Evolutionary conservation across 2,797 vertebrate genomes (phyloP), one percentile per base, ranked within the genome.

Genomic region (Erpetoichthys calabaricus): DNA sequence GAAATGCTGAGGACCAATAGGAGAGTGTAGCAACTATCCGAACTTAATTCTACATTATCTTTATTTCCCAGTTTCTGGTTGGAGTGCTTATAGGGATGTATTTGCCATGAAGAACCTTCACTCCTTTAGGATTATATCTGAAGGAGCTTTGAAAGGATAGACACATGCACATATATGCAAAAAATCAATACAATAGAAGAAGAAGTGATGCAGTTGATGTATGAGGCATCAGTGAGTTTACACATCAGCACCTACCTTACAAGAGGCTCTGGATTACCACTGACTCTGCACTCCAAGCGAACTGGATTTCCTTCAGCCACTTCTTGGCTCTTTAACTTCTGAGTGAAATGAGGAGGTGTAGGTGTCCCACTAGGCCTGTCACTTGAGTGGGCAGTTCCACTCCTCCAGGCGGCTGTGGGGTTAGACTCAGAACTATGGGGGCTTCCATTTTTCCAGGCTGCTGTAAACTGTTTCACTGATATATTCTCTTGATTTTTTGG

Each of bases 281-380:
- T 65, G 56, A 93, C 91, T 74, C 88, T 77, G 69, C 96, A 99
- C 60, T 94, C 90, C 73, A 99, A 72, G 3, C 81, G 72, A 42
- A 99, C 91, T 60, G 77, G 80, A 50, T 81, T 94, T 64, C 96
- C 96, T 71, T 97, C 96, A 0, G 88, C 86, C 63, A 96, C 92
- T 73, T 98, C 96, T 73, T 96, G 95, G 67, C 95, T 98, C 67
- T 87, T 84, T 45, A 98, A 85, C 73, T 97, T 99, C 71, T 97
- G 92, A 42, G 79, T 80, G 78, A 99, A 99, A 3, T 68, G 78
- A 49, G 96, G 94, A 3, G 86, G 87, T 49, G 79, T 80, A 68
- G 80, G 63, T 0, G 74, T 67, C 60, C 73, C 73, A 5, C 68
- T 60, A 53, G 65, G 61, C 58, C 57, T 65, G 42, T 71, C 66